Evolutionary conservation across 1,140 invertebrate genomes (phyloP).

Genomic region (Harlomillsia oculata): DNA sequence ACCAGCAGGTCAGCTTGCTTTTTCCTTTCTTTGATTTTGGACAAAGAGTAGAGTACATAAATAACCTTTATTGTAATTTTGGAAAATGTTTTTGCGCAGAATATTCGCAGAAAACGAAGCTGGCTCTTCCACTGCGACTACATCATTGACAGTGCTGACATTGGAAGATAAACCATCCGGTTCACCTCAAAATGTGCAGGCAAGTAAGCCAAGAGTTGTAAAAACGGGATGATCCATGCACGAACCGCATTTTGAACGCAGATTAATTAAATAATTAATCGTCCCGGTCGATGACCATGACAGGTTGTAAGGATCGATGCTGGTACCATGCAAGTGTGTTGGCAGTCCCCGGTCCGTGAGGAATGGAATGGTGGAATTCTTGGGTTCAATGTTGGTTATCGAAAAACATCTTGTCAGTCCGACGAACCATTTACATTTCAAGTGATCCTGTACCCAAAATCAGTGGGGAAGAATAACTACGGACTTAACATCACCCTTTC

Average conservation of each 20-base stretch:
- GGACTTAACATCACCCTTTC: constrained; percentile 5
- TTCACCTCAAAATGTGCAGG: constrained; percentile 8
- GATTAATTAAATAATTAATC: no score
- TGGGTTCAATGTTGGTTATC: constrained; percentile 50
- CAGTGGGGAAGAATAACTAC: constrained; percentile 5
- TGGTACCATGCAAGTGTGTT: constrained; percentile 34
- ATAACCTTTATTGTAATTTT: neutral
- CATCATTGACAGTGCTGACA: constrained; percentile 5
- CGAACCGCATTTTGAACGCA: no score
- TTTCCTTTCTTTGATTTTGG: no score
- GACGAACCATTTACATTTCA: constrained; percentile 6
- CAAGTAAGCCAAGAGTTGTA: neutral
- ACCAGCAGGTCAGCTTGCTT: no score
- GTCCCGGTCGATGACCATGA: no score
- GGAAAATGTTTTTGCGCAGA: neutral
- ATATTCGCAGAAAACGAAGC: constrained; percentile 9
- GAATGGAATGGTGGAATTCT: constrained; percentile 47
- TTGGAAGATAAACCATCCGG: constrained; percentile 8
- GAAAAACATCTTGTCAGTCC: neutral
- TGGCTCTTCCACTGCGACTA: constrained; percentile 5
- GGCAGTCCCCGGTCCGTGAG: constrained; percentile 42
- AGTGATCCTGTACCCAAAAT: neutral
- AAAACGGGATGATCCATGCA: neutral
- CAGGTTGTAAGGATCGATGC: neutral
- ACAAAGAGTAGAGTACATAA: neutral